Conservation (phyloP, 2,888 invertebrate genomes). For the Chaitophorus viminalis region DNA sequence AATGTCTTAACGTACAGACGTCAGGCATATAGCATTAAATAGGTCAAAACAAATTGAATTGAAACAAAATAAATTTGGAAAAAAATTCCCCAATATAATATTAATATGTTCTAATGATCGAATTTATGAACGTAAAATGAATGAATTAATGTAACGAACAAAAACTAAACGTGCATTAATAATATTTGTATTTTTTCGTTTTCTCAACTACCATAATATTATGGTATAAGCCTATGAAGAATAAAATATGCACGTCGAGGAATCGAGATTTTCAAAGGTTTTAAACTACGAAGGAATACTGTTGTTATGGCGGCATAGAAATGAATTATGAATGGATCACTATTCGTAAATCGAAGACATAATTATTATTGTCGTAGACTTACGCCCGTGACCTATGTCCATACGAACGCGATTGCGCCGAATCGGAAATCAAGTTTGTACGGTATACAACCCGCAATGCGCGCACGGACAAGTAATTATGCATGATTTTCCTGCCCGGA, state of each 20-base stretch:
- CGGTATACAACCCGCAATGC: slow-evolving; percentile 19
- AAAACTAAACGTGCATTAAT: too few species aligned
- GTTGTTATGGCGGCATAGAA: neutral
- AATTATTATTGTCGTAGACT: neutral
- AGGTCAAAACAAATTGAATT: neutral
- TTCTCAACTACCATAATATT: too few species aligned
- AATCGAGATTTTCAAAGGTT: neutral
- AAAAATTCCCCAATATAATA: too few species aligned
- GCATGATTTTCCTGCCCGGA: slow-evolving; percentile 43
- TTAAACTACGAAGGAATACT: neutral
- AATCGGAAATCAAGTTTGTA: slow-evolving; percentile 7
- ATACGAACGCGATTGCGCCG: neutral
- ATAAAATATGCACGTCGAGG: neutral
- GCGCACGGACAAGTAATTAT: slow-evolving; percentile 17
- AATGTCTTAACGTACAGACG: neutral
- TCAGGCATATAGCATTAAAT: too few species aligned
- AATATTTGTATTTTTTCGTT: too few species aligned
- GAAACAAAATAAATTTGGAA: neutral
- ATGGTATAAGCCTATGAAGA: too few species aligned
- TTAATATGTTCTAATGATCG: too few species aligned
- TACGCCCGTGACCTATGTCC: neutral
- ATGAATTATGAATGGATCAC: neutral
- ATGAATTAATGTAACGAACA: too few species aligned
- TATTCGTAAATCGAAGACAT: neutral
- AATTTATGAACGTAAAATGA: too few species aligned